Evolutionary conservation across 2,113 vertebrate species (phyloP).

Genomic region (Oncorhynchus masou): DNA sequence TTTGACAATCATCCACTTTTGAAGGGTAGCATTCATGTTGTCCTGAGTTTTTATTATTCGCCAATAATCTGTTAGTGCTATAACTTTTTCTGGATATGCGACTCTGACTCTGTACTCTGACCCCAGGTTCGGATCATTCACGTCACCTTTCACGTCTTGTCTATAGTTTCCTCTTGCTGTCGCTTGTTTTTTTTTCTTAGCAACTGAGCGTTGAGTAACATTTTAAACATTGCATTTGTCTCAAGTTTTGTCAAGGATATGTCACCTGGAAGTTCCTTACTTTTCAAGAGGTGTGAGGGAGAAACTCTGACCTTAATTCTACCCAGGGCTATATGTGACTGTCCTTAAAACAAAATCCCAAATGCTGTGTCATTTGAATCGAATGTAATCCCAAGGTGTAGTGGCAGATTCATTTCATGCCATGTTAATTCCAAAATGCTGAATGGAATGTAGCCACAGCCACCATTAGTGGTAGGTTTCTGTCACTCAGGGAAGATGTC

Average conservation of each 20-base stretch:
- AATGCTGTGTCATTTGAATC: conserved; percentile 61
- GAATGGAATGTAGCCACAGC: conserved; percentile 34
- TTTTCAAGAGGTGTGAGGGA: neutral
- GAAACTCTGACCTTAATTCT: neutral
- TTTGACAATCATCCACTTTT: conserved; percentile 17
- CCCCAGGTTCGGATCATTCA: neutral
- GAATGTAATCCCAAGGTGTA: conserved; percentile 56
- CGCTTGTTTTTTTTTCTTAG: neutral
- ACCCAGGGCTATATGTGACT: conserved; percentile 30
- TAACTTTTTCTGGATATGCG: neutral
- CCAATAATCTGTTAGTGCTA: neutral
- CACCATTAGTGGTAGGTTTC: neutral
- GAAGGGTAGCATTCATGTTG: conserved; percentile 33
- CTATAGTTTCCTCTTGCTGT: neutral
- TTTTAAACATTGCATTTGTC: neutral
- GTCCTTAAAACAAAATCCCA: conserved; percentile 55
- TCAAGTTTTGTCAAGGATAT: neutral
- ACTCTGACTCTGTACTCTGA: neutral
- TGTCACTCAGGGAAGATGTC: neutral
- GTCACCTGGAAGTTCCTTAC: neutral
- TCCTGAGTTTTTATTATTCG: too few relatives aligned
- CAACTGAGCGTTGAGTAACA: neutral
- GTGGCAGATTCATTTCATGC: neutral
- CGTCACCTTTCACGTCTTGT: neutral
- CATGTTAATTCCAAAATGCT: conserved; percentile 49